phyloP scores from a whole-genome alignment of 1,140 invertebrate species.

The Ptiloglossa arizonensis region DNA sequence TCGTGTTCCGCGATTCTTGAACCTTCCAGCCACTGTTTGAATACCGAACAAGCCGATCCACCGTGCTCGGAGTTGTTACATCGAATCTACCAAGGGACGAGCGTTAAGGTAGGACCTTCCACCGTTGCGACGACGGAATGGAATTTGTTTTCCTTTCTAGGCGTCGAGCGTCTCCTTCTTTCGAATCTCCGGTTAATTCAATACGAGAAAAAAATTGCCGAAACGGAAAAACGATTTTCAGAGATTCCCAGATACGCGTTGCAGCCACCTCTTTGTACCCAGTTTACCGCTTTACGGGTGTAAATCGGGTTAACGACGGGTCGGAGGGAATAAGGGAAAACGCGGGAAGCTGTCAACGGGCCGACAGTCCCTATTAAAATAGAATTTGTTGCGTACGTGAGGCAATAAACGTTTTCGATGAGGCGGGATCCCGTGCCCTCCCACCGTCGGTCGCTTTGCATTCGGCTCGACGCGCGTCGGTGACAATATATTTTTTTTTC shows the following conservation, averaged over 20 bases:
- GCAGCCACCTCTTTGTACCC: not conserved
- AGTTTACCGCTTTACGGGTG: not conserved
- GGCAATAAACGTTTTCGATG: not conserved
- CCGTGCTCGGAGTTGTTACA: not conserved
- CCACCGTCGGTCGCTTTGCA: not conserved
- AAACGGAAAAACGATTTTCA: no score
- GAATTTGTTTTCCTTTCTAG: no score
- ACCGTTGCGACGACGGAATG: no score
- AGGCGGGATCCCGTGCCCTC: not conserved
- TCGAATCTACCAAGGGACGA: no score
- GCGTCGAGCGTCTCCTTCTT: no score
- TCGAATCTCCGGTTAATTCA: no score
- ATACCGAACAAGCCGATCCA: conserved; percentile 4
- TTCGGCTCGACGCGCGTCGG: not conserved
- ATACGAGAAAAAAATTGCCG: no score
- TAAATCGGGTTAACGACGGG: conserved; percentile 16
- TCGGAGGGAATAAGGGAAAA: no score
- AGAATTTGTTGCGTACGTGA: conserved; percentile 29
- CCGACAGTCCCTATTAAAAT: conserved; percentile 31
- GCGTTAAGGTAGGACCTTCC: no score
- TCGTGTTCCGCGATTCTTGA: not conserved
- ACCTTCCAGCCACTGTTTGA: not conserved
- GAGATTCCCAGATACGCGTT: no score
- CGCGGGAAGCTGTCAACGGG: not conserved
- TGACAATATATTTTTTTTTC: no score